Evolutionary conservation across 30 jellyfish, hydroid and myxozoan genomes (phyloP).

Genomic region (Sanderia malayensis): DNA sequence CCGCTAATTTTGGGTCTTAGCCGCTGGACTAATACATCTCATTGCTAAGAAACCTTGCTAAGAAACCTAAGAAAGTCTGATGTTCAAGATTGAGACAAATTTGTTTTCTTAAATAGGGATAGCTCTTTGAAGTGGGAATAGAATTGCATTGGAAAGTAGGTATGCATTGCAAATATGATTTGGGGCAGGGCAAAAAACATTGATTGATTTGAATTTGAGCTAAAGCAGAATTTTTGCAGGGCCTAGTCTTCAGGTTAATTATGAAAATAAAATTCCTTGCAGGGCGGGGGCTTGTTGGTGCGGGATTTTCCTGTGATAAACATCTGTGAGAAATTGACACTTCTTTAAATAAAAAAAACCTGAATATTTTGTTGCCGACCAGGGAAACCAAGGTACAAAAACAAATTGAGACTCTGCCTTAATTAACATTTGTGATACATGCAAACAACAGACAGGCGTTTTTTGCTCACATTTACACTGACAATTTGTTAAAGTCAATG

Average conservation of each 20-base stretch:
- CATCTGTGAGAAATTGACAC: not conserved
- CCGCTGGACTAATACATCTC: no score
- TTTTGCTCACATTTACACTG: not conserved
- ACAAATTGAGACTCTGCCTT: not conserved
- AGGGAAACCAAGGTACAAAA: not conserved
- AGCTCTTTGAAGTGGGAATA: not conserved
- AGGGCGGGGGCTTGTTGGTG: conserved; percentile 8
- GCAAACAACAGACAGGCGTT: not conserved
- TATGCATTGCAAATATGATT: not conserved
- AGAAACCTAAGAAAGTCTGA: no score
- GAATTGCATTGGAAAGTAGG: not conserved
- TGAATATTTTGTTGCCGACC: not conserved
- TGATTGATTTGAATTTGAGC: not conserved
- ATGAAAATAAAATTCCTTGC: conserved; percentile 2
- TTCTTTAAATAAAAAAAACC: not conserved
- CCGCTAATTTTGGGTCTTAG: no score
- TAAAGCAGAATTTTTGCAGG: not conserved
- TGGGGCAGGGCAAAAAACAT: not conserved
- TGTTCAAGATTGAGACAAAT: not conserved
- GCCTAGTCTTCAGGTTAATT: not conserved
- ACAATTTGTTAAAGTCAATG: not conserved
- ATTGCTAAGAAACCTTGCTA: no score
- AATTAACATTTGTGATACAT: not conserved
- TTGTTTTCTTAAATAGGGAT: not conserved
- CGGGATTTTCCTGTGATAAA: not conserved